Evolutionary conservation across 1,140 invertebrate species (phyloP).

Genomic region (Ruditapes philippinarum): DNA sequence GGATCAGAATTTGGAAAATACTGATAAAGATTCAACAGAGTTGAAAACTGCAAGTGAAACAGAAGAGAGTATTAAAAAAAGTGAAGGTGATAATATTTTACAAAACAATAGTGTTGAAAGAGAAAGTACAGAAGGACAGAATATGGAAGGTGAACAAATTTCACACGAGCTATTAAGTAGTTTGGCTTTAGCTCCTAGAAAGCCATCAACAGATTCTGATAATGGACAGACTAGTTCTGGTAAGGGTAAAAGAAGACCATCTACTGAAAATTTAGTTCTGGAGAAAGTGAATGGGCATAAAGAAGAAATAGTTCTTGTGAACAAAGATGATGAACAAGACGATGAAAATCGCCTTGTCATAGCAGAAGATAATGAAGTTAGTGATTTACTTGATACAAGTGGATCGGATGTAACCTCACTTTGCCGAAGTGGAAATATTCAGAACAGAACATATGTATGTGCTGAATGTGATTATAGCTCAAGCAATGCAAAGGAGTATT

Average conservation of each 20-base stretch:
- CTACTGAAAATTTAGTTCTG: slow-evolving; percentile 58
- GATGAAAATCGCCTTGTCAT: slow-evolving; percentile 73
- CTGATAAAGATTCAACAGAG: neutral
- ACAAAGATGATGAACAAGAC: slow-evolving; percentile 66
- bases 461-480: slow-evolving; percentile 77
- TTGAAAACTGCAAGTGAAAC: neutral
- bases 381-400: slow-evolving; percentile 58
- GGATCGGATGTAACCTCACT: slow-evolving; percentile 5
- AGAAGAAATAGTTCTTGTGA: slow-evolving; percentile 41
- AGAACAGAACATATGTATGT: slow-evolving; percentile 81
- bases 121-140: neutral
- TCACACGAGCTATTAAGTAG: slow-evolving; percentile 38
- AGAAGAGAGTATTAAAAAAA: neutral
- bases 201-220: neutral
- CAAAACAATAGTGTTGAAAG: neutral
- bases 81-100: neutral
- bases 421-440: slow-evolving; percentile 77
- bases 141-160: slow-evolving; percentile 34
- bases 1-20: slow-evolving; percentile 19
- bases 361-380: slow-evolving; percentile 63
- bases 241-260: slow-evolving; percentile 44
- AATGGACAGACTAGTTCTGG: slow-evolving; percentile 21
- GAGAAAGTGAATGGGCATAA: slow-evolving; percentile 58
- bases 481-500: slow-evolving; percentile 78
- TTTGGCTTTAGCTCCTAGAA: slow-evolving; percentile 41